Conservation (phyloP, 2,888 invertebrate genomes). For the Sarcophaga subvicina region DNA sequence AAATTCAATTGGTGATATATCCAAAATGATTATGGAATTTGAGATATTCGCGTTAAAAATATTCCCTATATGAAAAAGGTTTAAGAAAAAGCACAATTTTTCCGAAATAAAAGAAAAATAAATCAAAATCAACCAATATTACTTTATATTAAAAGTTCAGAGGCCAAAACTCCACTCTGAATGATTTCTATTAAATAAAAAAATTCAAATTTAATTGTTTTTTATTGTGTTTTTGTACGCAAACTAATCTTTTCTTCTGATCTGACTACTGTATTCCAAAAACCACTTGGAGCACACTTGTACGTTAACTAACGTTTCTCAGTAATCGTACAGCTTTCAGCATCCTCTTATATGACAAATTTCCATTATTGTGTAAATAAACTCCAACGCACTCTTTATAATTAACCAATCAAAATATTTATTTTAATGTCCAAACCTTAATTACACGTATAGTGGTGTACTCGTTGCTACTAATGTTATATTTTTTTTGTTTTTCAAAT, state of each 20-base stretch:
- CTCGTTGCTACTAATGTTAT: too few species aligned
- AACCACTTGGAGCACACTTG: slow-evolving; percentile 26
- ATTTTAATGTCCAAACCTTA: not conserved
- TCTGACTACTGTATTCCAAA: slow-evolving; percentile 29
- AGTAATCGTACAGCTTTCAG: not conserved
- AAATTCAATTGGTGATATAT: too few species aligned
- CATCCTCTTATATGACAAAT: not conserved
- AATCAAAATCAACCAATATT: too few species aligned
- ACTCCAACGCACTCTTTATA: slow-evolving; percentile 27
- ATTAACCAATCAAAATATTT: slow-evolving; percentile 9
- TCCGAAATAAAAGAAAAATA: too few species aligned
- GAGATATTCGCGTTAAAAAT: too few species aligned
- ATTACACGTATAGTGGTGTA: not conserved
- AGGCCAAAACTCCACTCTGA: too few species aligned
- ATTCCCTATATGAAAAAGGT: too few species aligned
- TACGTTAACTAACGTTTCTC: not conserved
- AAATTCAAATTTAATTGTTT: slow-evolving; percentile 26
- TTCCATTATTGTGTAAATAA: slow-evolving; percentile 11
- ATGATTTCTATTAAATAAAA: not conserved
- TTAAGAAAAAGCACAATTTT: too few species aligned
- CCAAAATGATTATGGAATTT: too few species aligned
- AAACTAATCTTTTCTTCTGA: slow-evolving; percentile 34
- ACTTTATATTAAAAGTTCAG: too few species aligned
- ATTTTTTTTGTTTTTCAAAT: not conserved
- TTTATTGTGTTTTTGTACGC: slow-evolving; percentile 42